These are phyloP conservation scores for Drosophila paucipuncta DNA, from an alignment of 2,888 invertebrate species.

Conservation along the genomic window DNA sequence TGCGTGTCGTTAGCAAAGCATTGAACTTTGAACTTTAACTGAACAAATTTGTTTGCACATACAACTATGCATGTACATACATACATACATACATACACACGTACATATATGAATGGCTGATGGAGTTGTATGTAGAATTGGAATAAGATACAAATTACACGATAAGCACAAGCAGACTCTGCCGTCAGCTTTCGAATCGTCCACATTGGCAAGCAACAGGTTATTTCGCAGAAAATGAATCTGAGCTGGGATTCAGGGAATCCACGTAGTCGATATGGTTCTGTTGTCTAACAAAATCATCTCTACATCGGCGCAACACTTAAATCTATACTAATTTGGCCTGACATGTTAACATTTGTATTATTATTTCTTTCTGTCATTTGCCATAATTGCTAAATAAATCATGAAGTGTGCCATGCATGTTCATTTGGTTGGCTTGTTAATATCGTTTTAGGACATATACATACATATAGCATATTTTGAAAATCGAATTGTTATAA, in stretches of 20 bases:
- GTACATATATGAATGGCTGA: background rate
- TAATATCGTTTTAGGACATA: constrained; percentile 12
- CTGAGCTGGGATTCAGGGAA: background rate
- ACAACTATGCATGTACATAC: background rate
- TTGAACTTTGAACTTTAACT: constrained; percentile 20
- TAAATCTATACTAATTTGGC: background rate
- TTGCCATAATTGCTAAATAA: background rate
- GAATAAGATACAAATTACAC: background rate
- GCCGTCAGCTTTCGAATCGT: background rate
- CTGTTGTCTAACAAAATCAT: background rate
- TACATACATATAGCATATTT: constrained; percentile 10
- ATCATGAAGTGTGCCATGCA: constrained; percentile 9
- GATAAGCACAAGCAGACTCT: background rate
- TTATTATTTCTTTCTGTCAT: background rate
- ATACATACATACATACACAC: background rate
- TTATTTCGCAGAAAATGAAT: background rate
- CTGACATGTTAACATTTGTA: background rate
- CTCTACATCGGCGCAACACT: background rate
- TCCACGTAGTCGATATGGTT: background rate
- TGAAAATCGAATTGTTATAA: constrained; percentile 32
- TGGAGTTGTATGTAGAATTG: background rate
- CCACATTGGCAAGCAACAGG: background rate
- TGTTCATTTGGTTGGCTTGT: background rate
- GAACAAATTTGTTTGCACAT: no score
- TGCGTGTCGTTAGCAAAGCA: constrained; percentile 9